These are phyloP conservation scores for Chrysoperla carnea DNA, from an alignment of 1,140 invertebrate species.

Conservation along the genomic window DNA sequence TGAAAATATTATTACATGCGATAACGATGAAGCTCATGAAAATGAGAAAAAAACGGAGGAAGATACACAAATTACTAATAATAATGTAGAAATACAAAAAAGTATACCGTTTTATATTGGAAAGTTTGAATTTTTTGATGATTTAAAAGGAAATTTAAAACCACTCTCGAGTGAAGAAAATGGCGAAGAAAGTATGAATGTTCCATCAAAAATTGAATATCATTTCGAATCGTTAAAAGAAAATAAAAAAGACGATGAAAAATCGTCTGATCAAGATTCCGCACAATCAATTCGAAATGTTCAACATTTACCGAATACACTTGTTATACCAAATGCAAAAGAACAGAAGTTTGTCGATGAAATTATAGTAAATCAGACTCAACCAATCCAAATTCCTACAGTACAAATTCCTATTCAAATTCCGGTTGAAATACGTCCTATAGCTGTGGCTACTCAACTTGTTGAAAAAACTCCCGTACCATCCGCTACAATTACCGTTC, in stretches of 20 bases:
- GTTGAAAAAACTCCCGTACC: conserved; percentile 23
- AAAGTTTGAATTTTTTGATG: conserved; percentile 27
- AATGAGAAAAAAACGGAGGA: conserved; percentile 15
- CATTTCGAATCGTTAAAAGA: too few relatives aligned
- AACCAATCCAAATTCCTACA: too few relatives aligned
- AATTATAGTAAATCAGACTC: too few relatives aligned
- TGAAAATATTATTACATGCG: conserved; percentile 17
- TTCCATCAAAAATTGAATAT: too few relatives aligned
- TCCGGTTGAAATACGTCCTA: conserved; percentile 23
- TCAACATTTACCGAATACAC: too few relatives aligned
- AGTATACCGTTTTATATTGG: conserved; percentile 29
- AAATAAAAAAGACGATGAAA: too few relatives aligned
- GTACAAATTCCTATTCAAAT: conserved; percentile 21
- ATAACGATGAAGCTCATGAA: conserved; percentile 19
- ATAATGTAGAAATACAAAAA: conserved; percentile 35
- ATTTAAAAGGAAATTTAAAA: not conserved
- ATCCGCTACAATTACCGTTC: conserved; percentile 5
- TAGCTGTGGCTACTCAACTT: conserved; percentile 19
- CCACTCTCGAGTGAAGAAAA: conserved; percentile 4
- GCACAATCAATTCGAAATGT: too few relatives aligned
- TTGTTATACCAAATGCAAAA: too few relatives aligned
- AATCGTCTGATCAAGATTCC: too few relatives aligned
- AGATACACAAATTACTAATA: conserved; percentile 21
- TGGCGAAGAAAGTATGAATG: conserved; percentile 6
- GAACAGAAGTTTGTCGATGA: too few relatives aligned